Base-by-base conservation (phyloP, 2,113 vertebrate species). In the Halichoeres trimaculatus region DNA sequence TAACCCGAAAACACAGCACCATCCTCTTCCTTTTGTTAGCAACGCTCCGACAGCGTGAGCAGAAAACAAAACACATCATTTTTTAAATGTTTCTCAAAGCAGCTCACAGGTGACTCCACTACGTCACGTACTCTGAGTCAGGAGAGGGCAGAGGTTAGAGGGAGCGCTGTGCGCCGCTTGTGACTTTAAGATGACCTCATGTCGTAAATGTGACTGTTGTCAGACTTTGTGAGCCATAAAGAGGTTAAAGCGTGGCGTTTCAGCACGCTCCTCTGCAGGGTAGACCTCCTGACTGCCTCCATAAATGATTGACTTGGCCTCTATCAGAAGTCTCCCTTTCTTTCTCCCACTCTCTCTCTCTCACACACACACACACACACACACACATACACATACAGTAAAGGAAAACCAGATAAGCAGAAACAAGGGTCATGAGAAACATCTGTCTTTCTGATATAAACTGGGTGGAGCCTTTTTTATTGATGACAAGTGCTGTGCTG, bases 231-330 rank as follows among this genome's bases (percentile, higher is more conserved):
- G 83, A 61, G 35, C 65, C 84, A 91, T 93, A 94, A 92, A 93
- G 75, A 61, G 74, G 81, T 85, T 72, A 74, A 56, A 88, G 78
- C 55, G 30, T 84, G 83, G 83, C 67, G 80, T 84, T 81, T 88
- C 73, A 73, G 54, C 88, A 82, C 51, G 22, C 66, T 85, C 72
- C 72, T 82, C 68, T 58, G 62, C 14, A 59, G 81, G 56, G 61
- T 74, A 85, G 76, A 77, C 76, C 78, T 81, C 79, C 77, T 70
- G 82, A 81, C 86, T 79, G 69, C 56, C 58, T 68, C 54, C 62
- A 80, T 93, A 83, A 94, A 94, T 94, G 88, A 94, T 93, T 93
- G 87, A 93, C 86, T 88, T 66, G 68, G 80, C 73, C 73, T 88
- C 85, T 85, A 92, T 90, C 87, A 80, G 35, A 68, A 74, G 69